Conservation (phyloP, 2,888 invertebrate species). For the Microplitis manilae region DNA sequence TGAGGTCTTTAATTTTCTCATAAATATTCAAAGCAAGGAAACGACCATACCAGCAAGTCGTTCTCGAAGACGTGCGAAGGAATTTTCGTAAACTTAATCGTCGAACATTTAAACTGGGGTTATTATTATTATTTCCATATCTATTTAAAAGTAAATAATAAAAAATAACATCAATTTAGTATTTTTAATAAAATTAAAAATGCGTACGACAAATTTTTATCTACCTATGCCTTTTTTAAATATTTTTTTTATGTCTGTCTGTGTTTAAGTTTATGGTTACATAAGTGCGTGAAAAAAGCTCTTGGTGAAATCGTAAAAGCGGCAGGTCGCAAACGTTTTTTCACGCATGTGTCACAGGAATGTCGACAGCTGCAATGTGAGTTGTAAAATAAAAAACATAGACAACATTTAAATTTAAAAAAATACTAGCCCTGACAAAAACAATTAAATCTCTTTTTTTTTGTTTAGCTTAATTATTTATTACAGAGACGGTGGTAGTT, state of each 20-base stretch:
- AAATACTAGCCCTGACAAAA: background rate
- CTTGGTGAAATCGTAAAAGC: conserved; percentile 18
- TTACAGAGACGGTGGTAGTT: background rate
- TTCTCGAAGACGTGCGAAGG: conserved; percentile 8
- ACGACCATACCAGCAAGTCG: background rate
- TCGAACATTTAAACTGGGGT: background rate
- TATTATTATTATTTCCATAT: background rate
- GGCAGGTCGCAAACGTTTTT: background rate
- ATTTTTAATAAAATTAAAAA: background rate
- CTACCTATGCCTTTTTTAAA: background rate
- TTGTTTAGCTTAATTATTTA: background rate
- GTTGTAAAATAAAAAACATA: conserved; percentile 20
- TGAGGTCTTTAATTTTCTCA: conserved; percentile 2
- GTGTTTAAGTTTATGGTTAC: background rate
- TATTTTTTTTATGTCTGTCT: background rate
- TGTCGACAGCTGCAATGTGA: conserved; percentile 16
- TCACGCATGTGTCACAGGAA: background rate
- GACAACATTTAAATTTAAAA: conserved; percentile 2
- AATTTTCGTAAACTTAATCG: conserved; percentile 13
- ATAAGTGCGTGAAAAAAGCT: background rate
- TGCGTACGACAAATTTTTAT: background rate
- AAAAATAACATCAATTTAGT: too few species aligned
- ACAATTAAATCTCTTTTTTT: background rate
- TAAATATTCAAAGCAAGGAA: conserved; percentile 18
- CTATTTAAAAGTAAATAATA: too few species aligned